Base-by-base conservation (phyloP, 2,888 invertebrate genomes). In the Protonemura montana region DNA sequence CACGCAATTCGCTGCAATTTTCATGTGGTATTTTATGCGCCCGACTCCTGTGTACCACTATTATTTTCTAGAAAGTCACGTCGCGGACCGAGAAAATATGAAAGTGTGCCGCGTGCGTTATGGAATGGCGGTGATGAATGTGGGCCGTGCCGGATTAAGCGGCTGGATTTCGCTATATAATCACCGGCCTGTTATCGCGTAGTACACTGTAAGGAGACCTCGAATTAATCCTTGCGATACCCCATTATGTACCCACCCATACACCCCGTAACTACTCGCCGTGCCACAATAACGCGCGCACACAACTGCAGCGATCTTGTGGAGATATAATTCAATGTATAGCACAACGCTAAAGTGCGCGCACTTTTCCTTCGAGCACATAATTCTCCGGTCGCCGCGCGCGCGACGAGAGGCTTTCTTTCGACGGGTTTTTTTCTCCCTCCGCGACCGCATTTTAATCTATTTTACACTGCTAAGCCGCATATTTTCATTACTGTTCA, bases 401-500 rank as follows among this genome's bases (percentile, higher is more conserved):
- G 59, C 59, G 13, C 59, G 59, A 59, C 59, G 59, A 81, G 30
- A 81, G 30, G 81, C 30, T 81, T 81, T 81, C 28, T 80, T n/a
- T n/a, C 59, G 59, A 81, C 21, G 30, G 30, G 81, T 81, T 81
- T 81, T 81, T 25, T 80, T 7, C 59, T 21, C 59, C 59, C 3
- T 21, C 1, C 59, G 7, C 29, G n/a, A 29, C 27, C 29, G 30
- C 81, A 81, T 30, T 81, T 81, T 81, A 81, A 81, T 81, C 81
- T 81, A 81, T 81, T 29, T 82, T 25, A 30, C 35, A 35, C 35
- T 41, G 28, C 27, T 27, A 78, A 82, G 84, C 84, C 59, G 84
- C 84, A 84, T 84, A 84, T 84, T 84, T 84, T 83, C 82, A 83
- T 83, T 83, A 83, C 25, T 83, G 82, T 83, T 83, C 59, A 13